Evolutionary conservation across 2,113 vertebrate species (phyloP), one percentile per base, ranked within the genome.

Genomic region (Bostrychus sinensis): DNA sequence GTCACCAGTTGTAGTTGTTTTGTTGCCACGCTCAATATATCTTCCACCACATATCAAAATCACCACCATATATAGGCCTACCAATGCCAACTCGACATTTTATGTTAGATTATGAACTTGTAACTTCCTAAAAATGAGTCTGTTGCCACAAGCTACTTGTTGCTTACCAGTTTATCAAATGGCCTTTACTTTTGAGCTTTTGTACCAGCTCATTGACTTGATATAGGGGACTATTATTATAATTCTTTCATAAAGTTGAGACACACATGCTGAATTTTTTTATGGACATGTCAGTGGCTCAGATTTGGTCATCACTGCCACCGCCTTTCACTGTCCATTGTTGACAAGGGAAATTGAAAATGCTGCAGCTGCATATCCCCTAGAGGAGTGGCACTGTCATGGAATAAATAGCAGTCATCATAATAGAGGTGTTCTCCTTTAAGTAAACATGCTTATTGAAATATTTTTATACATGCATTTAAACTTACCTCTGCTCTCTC

Each of bases 341-440:
- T n/a, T 26, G 9, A 22, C 36, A 26, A 9, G 48, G 48, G 48
- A 30, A 51, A 16, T 51, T 48, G 56, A 66, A 72, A 85, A 56
- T 75, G 78, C 84, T 88, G 84, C 78, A 85, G 77, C 77, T 87
- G 85, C 87, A 86, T 34, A 62, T 73, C 70, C 55, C 26, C 37
- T 50, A 58, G 34, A 59, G 56, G 55, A 70, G 43, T 48, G 30
- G 70, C 53, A 12, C 17, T 62, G 71, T 84, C 85, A 77, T 56
- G 2, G 11, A 51, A 70, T 53, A 57, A 58, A 62, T 43, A 13
- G 65, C 51, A 22, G 43, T 45, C 10, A 5, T 54, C 43, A 61
- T n/a, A 17, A 51, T 51, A 30, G 13, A 28, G 2, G 14, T 48
- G 22, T 48, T 16, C 22, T 48, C 22, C 45, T 14, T 48, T 48